Evolutionary conservation across 2,797 vertebrate species (phyloP), one percentile per base, ranked within the genome.

Genomic region (Heteromormyrus szaboi): DNA sequence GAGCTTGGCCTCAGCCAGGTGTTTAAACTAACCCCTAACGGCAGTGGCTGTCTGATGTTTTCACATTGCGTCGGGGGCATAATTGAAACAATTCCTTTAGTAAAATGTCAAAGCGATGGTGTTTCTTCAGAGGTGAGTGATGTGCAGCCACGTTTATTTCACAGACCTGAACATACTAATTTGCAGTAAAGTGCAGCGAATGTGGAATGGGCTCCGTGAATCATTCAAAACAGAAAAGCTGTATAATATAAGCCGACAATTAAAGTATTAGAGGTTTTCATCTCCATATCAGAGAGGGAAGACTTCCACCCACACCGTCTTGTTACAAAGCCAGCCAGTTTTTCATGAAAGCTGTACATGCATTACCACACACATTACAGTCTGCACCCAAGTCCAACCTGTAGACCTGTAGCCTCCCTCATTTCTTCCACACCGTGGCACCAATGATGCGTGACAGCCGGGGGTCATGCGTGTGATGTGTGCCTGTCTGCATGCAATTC

Each of bases 1-100:
- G 46, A 51, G n/a, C 11, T 50, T 29, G n/a, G 46, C 3, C 44
- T 51, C 14, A 41, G 33, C 51, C 51, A 41, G 53, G 51, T 41
- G 25, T 51, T 29, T 14, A 53, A 4, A 86, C 4, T 19, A 54
- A 48, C 25, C 53, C 14, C 1, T n/a, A 44, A 85, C 25, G 85
- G 14, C 29, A 59, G 53, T 53, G 22, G 12, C 17, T 59, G 53
- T 33, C 25, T 56, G 85, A 86, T 41, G 53, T 59, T 56, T 86
- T 59, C 85, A n/a, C 29, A 41, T 59, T 54, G 53, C 59, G 33
- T 37, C 29, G 59, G 51, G 11, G 25, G 85, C 51, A 29, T 56
- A 86, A 86, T n/a, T 86, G 85, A 41, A 86, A 51, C 85, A 86
- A 56, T 86, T 86, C 85, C 85, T 56, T 59, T 53, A 33, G 14